Conservation (phyloP, 2,888 invertebrate genomes). For the Drosophila pullipes region DNA sequence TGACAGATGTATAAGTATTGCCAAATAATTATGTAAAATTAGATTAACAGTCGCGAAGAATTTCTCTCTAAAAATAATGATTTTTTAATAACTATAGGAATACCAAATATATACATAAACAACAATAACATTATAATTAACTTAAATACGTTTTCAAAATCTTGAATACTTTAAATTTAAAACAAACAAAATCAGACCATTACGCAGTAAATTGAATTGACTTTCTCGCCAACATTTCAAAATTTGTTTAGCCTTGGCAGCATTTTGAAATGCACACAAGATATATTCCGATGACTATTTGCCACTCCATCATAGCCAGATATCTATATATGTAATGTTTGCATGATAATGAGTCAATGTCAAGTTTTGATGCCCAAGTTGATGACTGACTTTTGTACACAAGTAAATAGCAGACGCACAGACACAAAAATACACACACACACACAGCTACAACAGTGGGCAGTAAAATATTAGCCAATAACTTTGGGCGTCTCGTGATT, state of each 20-base stretch:
- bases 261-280: neutral
- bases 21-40: neutral
- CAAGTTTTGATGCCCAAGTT: slow-evolving; percentile 16
- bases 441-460: slow-evolving; percentile 10
- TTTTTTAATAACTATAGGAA: neutral
- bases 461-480: slow-evolving; percentile 73
- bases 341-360: slow-evolving; percentile 17
- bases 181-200: neutral
- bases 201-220: neutral
- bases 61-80: neutral
- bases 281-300: neutral
- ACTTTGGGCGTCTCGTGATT: slow-evolving; percentile 48
- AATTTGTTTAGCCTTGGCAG: neutral
- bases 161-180: neutral
- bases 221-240: neutral
- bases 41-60: neutral
- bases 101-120: too few relatives aligned
- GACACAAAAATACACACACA: neutral
- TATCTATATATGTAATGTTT: neutral
- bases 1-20: neutral
- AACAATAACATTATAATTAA: too few relatives aligned
- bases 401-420: slow-evolving; percentile 27
- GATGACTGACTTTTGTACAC: slow-evolving; percentile 36
- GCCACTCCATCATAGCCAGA: neutral
- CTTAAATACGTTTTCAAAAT: accelerated